These are phyloP conservation scores for Euwallacea similis DNA, from an alignment of 1,140 invertebrate species.

Conservation along the genomic window DNA sequence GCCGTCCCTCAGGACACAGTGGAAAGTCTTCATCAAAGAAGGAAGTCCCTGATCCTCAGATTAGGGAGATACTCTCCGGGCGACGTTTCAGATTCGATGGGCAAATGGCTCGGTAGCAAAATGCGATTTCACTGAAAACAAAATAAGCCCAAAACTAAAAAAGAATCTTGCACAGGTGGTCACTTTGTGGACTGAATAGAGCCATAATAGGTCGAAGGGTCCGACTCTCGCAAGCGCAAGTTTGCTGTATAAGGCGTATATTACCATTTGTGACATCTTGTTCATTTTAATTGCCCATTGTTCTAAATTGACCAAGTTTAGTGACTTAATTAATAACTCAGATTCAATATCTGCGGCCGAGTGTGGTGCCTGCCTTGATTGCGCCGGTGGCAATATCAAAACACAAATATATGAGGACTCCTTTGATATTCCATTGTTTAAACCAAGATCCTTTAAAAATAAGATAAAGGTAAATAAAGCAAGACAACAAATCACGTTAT, in stretches of 20 bases:
- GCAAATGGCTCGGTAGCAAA: no score
- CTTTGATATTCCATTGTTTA: constrained; percentile 20
- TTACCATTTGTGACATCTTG: constrained; percentile 26
- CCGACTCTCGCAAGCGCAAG: constrained; percentile 10
- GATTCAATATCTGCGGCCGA: constrained; percentile 11
- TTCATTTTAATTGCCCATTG: constrained; percentile 30
- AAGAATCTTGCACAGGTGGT: constrained; percentile 13
- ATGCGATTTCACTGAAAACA: no score
- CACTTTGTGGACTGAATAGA: constrained; percentile 9
- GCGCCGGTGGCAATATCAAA: constrained; percentile 2
- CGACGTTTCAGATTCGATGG: no score
- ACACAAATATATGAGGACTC: constrained; percentile 17
- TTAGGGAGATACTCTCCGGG: no score
- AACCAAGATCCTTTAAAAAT: constrained; percentile 10
- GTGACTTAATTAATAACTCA: constrained; percentile 24
- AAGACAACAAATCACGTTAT: constrained; percentile 19
- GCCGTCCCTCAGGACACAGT: no score
- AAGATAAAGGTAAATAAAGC: constrained; percentile 18
- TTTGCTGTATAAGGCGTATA: constrained; percentile 19
- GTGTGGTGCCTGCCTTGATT: background rate
- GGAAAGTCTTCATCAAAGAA: no score
- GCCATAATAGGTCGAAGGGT: constrained; percentile 11
- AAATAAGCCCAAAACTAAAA: background rate
- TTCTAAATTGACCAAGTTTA: constrained; percentile 22
- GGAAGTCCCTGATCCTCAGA: no score